Conservation (phyloP, 2,797 vertebrate genomes). For the Phrynocephalus forsythii region DNA sequence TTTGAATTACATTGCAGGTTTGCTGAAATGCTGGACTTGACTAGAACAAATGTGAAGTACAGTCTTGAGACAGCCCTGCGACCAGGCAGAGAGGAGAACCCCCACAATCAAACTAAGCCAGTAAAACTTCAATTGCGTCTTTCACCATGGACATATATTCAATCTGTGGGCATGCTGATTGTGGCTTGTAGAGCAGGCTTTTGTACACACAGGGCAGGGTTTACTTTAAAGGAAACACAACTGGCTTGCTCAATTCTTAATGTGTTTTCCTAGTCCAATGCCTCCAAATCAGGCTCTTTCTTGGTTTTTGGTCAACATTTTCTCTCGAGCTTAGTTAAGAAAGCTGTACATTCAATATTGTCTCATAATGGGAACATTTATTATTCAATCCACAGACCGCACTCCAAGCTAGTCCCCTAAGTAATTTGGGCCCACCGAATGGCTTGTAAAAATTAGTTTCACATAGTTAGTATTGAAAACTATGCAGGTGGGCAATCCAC, state of each 20-base stretch:
- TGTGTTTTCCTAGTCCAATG: constrained; percentile 38
- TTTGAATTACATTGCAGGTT: constrained; percentile 4
- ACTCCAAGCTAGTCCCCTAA: neutral
- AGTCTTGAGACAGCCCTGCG: constrained; percentile 31
- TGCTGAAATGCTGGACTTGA: constrained; percentile 32
- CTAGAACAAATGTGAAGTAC: constrained; percentile 31
- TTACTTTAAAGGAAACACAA: neutral
- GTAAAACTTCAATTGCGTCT: constrained; percentile 42
- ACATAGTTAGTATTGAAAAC: neutral
- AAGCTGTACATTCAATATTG: constrained; percentile 37
- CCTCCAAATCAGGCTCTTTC: constrained; percentile 48
- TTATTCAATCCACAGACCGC: constrained; percentile 10
- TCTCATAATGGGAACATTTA: neutral
- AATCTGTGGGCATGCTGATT: constrained; percentile 22
- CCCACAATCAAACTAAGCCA: constrained; percentile 3
- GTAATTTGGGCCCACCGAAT: neutral
- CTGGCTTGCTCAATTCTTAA: constrained; percentile 5
- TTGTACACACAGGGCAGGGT: constrained; percentile 8
- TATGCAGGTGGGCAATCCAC: neutral
- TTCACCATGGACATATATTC: constrained; percentile 14
- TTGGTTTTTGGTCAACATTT: constrained; percentile 4
- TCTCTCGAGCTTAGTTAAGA: constrained; percentile 45
- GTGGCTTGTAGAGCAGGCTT: constrained; percentile 58
- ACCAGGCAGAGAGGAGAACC: neutral
- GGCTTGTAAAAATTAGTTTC: constrained; percentile 17